Base-by-base conservation (phyloP, 2,888 invertebrate species). In the Amiota minor region DNA sequence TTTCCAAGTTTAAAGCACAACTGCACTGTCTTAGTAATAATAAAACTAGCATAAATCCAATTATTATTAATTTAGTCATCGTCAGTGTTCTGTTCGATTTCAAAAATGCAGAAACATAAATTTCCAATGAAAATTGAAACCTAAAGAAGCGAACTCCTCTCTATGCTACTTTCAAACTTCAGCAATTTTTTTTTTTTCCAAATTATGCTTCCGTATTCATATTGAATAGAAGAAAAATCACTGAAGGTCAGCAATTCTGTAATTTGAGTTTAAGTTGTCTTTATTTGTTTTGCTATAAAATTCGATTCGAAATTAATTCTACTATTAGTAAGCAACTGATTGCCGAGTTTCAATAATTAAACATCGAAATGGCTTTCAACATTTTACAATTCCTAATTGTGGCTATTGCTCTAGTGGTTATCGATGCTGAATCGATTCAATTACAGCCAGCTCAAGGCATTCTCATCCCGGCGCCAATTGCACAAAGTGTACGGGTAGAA, bases 381-480 rank as follows among this genome's bases (percentile, higher is more conserved):
- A 72, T 84, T 61, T 74, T 73, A 70, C 77, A 79, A 70, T 53
- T 68, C 8, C 46, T 72, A 9, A 47, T 59, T 16, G 59, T 49
- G 20, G 50, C 71, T 12, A 23, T n/a, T 16, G 23, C 67, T 65
- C 2, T 68, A 8, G 67, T 53, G 73, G 78, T 71, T 55, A 74
- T 73, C 35, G 69, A 75, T 2, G 79, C 79, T 2, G 82, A 81
- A 72, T 80, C 80, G n/a, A 87, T 87, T 75, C 87, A 86, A 61
- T 72, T 87, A 77, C 86, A 87, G 75, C 83, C 87, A 20, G 82
- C 86, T 0, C 87, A 85, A 50, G 87, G 88, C 35, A 88, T 88
- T 70, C 79, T 87, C n/a, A 87, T 87, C 53, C 88, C 88, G 49
- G 88, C 84, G 1, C 85, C 86, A n/a, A 56, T 86, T 72, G 88